phyloP scores from a whole-genome alignment of 2,888 invertebrate genomes.

The Stenurella melanura region DNA sequence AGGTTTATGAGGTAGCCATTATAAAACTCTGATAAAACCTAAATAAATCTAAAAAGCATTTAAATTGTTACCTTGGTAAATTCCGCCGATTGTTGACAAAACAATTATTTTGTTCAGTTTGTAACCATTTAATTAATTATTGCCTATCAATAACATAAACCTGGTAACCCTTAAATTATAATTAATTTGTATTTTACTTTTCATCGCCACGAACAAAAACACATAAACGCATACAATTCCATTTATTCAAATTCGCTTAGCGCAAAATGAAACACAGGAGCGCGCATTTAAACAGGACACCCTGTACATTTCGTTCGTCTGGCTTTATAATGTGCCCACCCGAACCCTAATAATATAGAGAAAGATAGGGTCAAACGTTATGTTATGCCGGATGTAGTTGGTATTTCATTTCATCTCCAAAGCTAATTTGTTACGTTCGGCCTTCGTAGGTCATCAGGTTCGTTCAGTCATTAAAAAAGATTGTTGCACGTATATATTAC shows the following conservation, averaged over 20 bases:
- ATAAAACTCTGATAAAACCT: too few species aligned
- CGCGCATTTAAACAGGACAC: background rate
- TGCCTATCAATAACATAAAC: too few species aligned
- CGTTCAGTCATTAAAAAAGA: slow-evolving; percentile 37
- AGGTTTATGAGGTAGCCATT: too few species aligned
- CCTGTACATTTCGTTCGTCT: background rate
- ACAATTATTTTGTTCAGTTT: too few species aligned
- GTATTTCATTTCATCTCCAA: slow-evolving; percentile 29
- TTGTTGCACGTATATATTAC: slow-evolving; percentile 24
- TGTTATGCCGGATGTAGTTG: slow-evolving; percentile 38
- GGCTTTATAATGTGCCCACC: background rate
- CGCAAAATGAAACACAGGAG: background rate
- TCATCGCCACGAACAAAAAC: too few species aligned
- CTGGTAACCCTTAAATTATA: too few species aligned
- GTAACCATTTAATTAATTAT: too few species aligned
- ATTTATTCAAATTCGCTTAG: background rate
- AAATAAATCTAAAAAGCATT: too few species aligned
- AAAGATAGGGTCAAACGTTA: slow-evolving; percentile 22
- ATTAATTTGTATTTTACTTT: too few species aligned
- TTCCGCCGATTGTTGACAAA: too few species aligned
- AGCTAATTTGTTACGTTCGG: slow-evolving; percentile 42
- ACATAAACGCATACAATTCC: background rate
- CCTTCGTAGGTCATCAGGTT: slow-evolving; percentile 47
- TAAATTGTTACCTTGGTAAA: too few species aligned
- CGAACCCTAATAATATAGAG: background rate